Evolutionary conservation across 1,140 invertebrate species (phyloP).

Genomic region (Papilio dardanus): DNA sequence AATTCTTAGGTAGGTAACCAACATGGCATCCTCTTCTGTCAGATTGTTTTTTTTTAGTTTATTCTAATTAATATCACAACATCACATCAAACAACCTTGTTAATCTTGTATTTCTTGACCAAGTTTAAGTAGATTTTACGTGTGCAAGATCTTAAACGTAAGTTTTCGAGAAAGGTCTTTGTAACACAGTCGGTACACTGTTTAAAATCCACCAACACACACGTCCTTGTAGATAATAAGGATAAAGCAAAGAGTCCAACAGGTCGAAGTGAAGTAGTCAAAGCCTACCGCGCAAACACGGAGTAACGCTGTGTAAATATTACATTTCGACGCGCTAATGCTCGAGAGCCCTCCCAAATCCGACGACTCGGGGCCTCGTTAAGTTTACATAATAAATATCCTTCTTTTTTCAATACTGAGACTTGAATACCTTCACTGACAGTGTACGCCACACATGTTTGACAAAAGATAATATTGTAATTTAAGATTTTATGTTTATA

Average conservation of each 20-base stretch:
- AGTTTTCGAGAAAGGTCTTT: neutral
- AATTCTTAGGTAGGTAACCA: too few relatives aligned
- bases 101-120: too few relatives aligned
- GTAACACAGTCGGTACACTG: neutral
- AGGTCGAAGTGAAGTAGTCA: conserved; percentile 52
- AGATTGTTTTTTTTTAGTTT: too few relatives aligned
- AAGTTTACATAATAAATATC: conserved; percentile 47
- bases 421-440: conserved; percentile 31
- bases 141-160: neutral
- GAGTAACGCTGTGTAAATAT: conserved; percentile 60
- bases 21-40: too few relatives aligned
- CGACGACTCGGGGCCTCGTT: conserved; percentile 37
- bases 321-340: conserved; percentile 60
- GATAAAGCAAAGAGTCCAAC: conserved; percentile 50
- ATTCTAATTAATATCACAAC: too few relatives aligned
- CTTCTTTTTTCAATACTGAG: conserved; percentile 41
- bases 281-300: conserved; percentile 57
- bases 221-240: conserved; percentile 19
- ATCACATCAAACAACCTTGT: too few relatives aligned
- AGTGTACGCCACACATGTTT: conserved; percentile 29
- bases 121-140: neutral
- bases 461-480: conserved; percentile 2
- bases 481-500: neutral
- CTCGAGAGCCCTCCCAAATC: conserved; percentile 43
- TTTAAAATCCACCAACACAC: neutral